Evolutionary conservation across 2,888 invertebrate species (phyloP).

Genomic region (Linnaemya vulpina): DNA sequence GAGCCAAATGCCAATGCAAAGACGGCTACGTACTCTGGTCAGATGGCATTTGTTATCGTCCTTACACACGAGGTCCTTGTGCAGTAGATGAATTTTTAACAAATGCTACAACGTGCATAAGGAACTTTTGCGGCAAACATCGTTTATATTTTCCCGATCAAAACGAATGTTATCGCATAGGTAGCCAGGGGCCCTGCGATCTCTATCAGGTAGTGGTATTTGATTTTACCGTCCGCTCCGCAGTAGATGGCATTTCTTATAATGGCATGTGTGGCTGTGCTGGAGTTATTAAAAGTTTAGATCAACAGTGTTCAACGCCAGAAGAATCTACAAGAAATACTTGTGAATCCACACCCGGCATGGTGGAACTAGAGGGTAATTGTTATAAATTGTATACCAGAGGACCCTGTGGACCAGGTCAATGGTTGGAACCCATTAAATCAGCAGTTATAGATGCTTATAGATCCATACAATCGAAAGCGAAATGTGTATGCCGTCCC

Average conservation of each 20-base stretch:
- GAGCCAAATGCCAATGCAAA: constrained; percentile 88
- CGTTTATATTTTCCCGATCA: constrained; percentile 90
- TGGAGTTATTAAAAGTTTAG: constrained; percentile 82
- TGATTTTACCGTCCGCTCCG: constrained; percentile 90
- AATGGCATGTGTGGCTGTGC: constrained; percentile 92
- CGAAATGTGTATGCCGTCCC: constrained; percentile 88
- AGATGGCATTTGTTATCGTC: constrained; percentile 89
- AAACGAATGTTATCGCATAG: constrained; percentile 90
- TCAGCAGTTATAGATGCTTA: constrained; percentile 57
- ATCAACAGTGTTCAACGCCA: constrained; percentile 79
- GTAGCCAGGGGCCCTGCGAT: constrained; percentile 90
- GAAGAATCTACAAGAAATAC: constrained; percentile 73
- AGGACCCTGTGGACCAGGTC: constrained; percentile 89
- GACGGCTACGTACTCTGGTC: constrained; percentile 87
- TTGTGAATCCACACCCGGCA: constrained; percentile 86
- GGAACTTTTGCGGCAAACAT: constrained; percentile 89
- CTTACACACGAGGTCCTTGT: constrained; percentile 92
- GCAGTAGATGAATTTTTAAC: constrained; percentile 87
- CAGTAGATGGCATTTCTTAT: constrained; percentile 91
- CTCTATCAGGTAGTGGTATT: constrained; percentile 90
- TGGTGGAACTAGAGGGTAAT: constrained; percentile 87
- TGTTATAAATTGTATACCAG: constrained; percentile 90
- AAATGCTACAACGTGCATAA: constrained; percentile 87
- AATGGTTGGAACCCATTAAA: constrained; percentile 87
- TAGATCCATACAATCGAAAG: constrained; percentile 79